Percentiles rank a stretch among this genome's conserved stretches.
Evolutionary conservation across 2,113 vertebrate genomes (phyloP).

Genomic region (Dinomys branickii): DNA sequence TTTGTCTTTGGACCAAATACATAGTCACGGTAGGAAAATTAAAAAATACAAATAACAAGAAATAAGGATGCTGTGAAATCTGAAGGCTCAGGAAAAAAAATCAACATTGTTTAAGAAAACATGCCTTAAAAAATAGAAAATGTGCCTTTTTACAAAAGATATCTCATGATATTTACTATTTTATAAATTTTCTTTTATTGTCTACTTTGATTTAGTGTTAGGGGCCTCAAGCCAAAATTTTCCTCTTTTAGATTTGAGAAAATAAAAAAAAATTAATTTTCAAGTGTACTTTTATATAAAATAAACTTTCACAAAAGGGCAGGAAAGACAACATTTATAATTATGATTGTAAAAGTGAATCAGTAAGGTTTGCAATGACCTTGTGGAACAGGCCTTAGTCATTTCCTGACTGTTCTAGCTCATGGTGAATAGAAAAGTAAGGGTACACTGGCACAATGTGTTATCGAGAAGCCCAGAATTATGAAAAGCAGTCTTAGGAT

Average conservation of each 20-base stretch:
- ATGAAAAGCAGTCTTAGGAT: conserved; percentile 13
- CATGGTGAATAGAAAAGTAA: neutral
- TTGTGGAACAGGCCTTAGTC: neutral
- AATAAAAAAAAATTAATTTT: neutral
- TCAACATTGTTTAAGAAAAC: neutral
- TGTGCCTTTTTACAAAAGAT: conserved; percentile 11
- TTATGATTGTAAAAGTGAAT: neutral
- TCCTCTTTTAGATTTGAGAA: conserved; percentile 46
- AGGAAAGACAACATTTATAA: conserved; percentile 4
- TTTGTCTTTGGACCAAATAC: neutral
- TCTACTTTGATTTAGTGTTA: neutral
- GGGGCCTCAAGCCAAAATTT: conserved; percentile 16
- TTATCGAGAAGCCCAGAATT: conserved; percentile 20
- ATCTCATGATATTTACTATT: neutral
- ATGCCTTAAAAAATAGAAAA: neutral
- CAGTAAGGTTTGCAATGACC: neutral
- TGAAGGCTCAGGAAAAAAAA: neutral
- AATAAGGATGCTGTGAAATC: conserved; percentile 8
- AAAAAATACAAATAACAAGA: conserved; percentile 35
- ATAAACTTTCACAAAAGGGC: neutral
- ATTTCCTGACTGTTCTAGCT: conserved; percentile 15
- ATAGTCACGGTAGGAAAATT: conserved; percentile 11
- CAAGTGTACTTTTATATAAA: conserved; percentile 34
- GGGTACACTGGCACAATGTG: conserved; percentile 2
- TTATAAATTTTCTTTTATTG: neutral